phyloP scores from a whole-genome alignment of 2,113 vertebrate species.

The Hoplias malabaricus region DNA sequence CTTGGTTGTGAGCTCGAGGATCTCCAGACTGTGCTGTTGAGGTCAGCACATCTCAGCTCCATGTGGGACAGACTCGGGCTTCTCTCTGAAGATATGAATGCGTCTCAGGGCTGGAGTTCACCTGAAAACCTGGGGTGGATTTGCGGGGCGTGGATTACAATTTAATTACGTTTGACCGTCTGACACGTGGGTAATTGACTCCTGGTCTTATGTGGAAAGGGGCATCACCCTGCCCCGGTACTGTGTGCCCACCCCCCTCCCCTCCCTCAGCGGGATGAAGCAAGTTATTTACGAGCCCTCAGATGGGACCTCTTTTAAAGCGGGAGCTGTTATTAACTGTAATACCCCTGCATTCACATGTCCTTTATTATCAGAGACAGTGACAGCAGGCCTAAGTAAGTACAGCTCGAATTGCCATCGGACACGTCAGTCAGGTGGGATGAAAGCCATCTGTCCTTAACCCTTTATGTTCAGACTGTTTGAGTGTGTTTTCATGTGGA shows the following conservation, averaged over 20 bases:
- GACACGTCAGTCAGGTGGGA: conserved; percentile 19
- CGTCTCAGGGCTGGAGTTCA: conserved; percentile 19
- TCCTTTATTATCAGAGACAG: conserved; percentile 43
- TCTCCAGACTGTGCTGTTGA: conserved; percentile 15
- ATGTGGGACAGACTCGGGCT: conserved; percentile 33
- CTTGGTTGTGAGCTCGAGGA: neutral
- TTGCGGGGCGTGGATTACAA: conserved; percentile 41
- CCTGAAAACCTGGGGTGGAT: conserved; percentile 31
- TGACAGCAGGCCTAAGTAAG: conserved; percentile 36
- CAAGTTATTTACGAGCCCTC: conserved; percentile 39
- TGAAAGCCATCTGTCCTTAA: neutral
- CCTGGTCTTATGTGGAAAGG: conserved; percentile 5
- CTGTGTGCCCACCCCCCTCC: neutral
- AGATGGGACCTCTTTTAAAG: neutral
- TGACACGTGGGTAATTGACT: conserved; percentile 38
- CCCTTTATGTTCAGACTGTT: neutral
- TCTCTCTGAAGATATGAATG: conserved; percentile 41
- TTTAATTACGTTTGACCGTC: conserved; percentile 48
- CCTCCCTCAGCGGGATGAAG: conserved; percentile 24
- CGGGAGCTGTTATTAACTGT: conserved; percentile 35
- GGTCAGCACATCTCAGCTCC: conserved; percentile 33
- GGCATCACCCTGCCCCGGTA: neutral
- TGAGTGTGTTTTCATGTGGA: too few relatives aligned
- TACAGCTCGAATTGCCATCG: conserved; percentile 22
- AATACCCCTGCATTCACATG: conserved; percentile 45